A percentile compares a stretch with the other conserved stretches of the same genome.
phyloP scores from a whole-genome alignment of 2,113 vertebrate genomes.

The Mohoua ochrocephala region DNA sequence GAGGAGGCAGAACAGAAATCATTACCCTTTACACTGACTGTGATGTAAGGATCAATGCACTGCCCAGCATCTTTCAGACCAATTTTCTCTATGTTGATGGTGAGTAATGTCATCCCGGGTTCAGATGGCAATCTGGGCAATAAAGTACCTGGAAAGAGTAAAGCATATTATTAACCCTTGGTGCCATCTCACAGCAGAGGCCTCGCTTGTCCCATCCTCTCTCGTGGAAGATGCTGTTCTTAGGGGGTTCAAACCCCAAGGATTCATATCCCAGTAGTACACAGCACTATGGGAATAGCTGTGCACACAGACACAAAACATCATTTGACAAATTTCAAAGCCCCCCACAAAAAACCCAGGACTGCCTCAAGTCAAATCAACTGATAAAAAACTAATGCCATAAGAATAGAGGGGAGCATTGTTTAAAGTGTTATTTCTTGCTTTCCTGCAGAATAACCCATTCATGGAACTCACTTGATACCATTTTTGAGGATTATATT shows the following conservation, averaged over 20 bases:
- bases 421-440: not conserved
- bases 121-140: slow-evolving; percentile 94
- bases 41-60: slow-evolving; percentile 97
- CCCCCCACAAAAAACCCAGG: not conserved
- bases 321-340: not conserved
- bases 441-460: not conserved
- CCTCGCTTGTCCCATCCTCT: not conserved
- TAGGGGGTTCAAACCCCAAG: not conserved
- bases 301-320: not conserved
- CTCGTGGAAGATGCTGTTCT: not conserved
- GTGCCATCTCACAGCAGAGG: not conserved
- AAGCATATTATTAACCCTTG: not conserved
- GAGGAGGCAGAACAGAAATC: not conserved
- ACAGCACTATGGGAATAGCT: not conserved
- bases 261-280: not conserved
- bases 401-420: not conserved
- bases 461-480: not conserved
- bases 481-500: not conserved
- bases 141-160: slow-evolving; percentile 84
- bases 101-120: slow-evolving; percentile 92
- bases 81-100: slow-evolving; percentile 94
- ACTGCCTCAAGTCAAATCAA: not conserved
- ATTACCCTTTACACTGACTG: slow-evolving; percentile 93
- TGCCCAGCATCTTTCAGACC: slow-evolving; percentile 97
- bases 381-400: not conserved